phyloP scores from a whole-genome alignment of 2,113 vertebrate species.

The Elephas maximus region DNA sequence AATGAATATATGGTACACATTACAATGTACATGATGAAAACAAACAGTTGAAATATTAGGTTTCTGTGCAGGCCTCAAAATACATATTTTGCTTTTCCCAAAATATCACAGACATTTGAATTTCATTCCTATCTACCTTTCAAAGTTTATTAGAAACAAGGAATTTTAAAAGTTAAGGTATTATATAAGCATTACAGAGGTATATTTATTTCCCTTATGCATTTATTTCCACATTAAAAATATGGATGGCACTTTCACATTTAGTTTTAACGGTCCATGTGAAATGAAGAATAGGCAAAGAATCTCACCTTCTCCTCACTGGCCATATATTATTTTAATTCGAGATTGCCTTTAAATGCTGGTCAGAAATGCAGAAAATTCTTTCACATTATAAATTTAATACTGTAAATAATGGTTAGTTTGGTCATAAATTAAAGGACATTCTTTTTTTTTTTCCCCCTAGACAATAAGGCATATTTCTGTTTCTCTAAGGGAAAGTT shows the following conservation, averaged over 20 bases:
- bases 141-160: background rate
- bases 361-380: background rate
- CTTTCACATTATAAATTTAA: constrained; percentile 1
- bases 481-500: background rate
- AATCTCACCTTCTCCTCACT: background rate
- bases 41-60: background rate
- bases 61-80: background rate
- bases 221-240: constrained; percentile 22
- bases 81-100: background rate
- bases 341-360: constrained; percentile 29
- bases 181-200: background rate
- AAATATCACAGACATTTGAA: background rate
- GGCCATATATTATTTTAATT: constrained; percentile 38
- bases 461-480: background rate
- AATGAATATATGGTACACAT: background rate
- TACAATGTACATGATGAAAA: background rate
- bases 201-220: background rate
- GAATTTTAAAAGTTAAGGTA: background rate
- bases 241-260: background rate
- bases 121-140: constrained; percentile 43
- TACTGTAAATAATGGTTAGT: background rate
- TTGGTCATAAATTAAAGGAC: background rate
- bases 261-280: constrained; percentile 35
- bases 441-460: background rate
- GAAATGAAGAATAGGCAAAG: constrained; percentile 49